Evolutionary conservation across 30 jellyfish, hydroid and myxozoan species (phyloP).

Genomic region (Pseudorhiza aurosa): DNA sequence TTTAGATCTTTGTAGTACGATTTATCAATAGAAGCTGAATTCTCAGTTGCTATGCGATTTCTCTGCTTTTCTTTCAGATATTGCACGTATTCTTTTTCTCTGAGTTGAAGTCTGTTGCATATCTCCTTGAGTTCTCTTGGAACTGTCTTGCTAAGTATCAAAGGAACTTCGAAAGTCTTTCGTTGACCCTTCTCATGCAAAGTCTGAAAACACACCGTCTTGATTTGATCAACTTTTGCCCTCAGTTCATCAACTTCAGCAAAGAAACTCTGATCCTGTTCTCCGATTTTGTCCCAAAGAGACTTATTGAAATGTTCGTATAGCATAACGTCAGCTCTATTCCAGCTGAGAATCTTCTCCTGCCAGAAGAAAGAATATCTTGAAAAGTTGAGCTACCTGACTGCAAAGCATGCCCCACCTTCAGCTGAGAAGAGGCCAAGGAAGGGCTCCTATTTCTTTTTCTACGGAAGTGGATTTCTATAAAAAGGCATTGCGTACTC

Average conservation of each 20-base stretch:
- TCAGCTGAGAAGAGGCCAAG: too few species aligned
- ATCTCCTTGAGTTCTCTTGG: slow-evolving; percentile 22
- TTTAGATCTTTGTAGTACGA: slow-evolving; percentile 7
- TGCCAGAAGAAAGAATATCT: too few species aligned
- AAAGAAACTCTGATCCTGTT: slow-evolving; percentile 64
- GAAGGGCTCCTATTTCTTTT: too few species aligned
- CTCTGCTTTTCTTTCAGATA: slow-evolving; percentile 35
- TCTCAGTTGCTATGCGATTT: background rate
- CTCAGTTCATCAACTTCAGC: slow-evolving; percentile 66
- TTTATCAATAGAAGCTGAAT: background rate
- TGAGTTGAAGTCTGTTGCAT: slow-evolving; percentile 18
- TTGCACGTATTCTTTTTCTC: slow-evolving; percentile 29
- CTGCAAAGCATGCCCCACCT: too few species aligned
- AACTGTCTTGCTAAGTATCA: slow-evolving; percentile 33
- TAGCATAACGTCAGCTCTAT: slow-evolving; percentile 75
- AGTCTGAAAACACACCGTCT: slow-evolving; percentile 63
- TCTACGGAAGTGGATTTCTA: too few species aligned
- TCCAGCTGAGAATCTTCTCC: slow-evolving; percentile 71
- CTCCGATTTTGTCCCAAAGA: slow-evolving; percentile 83
- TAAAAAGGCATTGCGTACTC: too few species aligned
- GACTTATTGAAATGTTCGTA: slow-evolving; percentile 82
- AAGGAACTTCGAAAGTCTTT: slow-evolving; percentile 59
- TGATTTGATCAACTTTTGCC: slow-evolving; percentile 40
- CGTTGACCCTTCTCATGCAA: background rate
- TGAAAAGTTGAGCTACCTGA: too few species aligned